phyloP scores from a whole-genome alignment of 2,113 vertebrate species.

The Cryptotis parvus region DNA sequence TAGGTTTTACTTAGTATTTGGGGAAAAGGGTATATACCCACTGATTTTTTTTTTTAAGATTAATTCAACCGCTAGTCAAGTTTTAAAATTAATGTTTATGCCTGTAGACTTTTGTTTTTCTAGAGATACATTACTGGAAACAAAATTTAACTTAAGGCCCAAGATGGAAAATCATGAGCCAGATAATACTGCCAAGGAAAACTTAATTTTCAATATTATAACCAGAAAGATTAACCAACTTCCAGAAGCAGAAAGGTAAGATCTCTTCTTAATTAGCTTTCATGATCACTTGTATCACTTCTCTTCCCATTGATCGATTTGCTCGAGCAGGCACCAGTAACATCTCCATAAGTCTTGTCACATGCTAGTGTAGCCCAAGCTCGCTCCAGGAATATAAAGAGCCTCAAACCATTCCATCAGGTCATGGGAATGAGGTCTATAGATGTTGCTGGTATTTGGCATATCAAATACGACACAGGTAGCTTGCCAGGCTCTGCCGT shows the following conservation, averaged over 20 bases:
- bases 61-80: conserved; percentile 23
- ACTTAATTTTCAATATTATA: conserved; percentile 55
- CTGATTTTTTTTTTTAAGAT: not conserved
- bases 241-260: conserved; percentile 87
- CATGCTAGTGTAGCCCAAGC: no score
- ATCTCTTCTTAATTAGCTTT: conserved; percentile 55
- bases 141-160: conserved; percentile 49
- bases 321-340: no score
- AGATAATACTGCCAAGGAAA: not conserved
- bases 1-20: not conserved
- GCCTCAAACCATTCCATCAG: no score
- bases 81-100: conserved; percentile 33
- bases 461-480: no score
- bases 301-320: no score
- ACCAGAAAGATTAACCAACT: conserved; percentile 80
- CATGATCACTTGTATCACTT: no score
- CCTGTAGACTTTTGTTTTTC: conserved; percentile 19
- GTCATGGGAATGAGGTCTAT: no score
- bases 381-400: no score
- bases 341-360: no score
- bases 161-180: conserved; percentile 83
- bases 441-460: no score
- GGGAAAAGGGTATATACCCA: not conserved
- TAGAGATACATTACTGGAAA: conserved; percentile 27
- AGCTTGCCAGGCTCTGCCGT: no score